Conservation (phyloP, 2,888 invertebrate genomes). For the Trimorus sp. region DNA sequence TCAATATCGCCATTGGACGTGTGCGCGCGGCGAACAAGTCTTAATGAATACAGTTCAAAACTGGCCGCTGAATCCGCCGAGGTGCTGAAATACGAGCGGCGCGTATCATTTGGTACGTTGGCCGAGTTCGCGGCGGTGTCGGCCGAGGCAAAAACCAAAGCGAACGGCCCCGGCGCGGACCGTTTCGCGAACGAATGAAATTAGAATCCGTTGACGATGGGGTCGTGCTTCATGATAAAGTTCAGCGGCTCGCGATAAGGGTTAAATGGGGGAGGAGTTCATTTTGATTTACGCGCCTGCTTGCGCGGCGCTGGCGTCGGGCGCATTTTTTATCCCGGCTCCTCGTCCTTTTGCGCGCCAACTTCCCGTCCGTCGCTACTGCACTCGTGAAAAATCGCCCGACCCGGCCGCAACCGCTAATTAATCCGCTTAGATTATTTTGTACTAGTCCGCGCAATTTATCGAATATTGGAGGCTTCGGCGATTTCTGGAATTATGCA, state of each 20-base stretch:
- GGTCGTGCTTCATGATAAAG: constrained; percentile 61
- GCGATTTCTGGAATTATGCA: too few species aligned
- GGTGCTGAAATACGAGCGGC: constrained; percentile 17
- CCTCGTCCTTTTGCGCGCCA: constrained; percentile 6
- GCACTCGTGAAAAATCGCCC: constrained; percentile 42
- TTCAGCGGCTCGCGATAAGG: constrained; percentile 59
- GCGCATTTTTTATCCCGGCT: constrained; percentile 39
- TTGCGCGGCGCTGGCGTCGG: constrained; percentile 14
- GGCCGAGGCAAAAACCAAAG: constrained; percentile 37
- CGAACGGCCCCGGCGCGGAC: constrained; percentile 1
- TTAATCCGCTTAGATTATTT: constrained; percentile 37
- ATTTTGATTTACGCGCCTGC: constrained; percentile 55
- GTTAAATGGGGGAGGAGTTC: constrained; percentile 50
- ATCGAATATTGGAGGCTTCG: too few species aligned
- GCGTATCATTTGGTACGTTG: too few species aligned
- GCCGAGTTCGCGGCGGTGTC: constrained; percentile 7
- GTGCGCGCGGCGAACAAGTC: constrained; percentile 6
- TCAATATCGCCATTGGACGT: constrained; percentile 20
- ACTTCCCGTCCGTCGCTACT: constrained; percentile 39
- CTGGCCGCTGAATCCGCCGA: neutral
- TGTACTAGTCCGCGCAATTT: neutral
- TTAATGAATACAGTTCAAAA: constrained; percentile 36
- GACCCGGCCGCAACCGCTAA: constrained; percentile 5
- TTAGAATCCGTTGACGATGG: constrained; percentile 57
- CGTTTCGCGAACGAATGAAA: constrained; percentile 43